Conservation (phyloP, 1,140 invertebrate species). For the Heliothis subflexa region DNA sequence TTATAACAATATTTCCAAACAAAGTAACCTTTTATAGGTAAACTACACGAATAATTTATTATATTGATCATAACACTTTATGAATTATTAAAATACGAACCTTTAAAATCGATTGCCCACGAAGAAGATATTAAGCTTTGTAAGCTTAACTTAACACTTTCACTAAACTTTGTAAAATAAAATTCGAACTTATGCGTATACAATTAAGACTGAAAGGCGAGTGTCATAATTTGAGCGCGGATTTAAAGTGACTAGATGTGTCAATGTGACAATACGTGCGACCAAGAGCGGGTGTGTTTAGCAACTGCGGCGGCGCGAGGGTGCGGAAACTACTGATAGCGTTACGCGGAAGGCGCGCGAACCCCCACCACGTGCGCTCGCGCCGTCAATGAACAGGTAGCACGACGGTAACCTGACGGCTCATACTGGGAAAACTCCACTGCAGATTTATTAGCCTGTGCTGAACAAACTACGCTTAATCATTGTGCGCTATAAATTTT, state of each 20-base stretch:
- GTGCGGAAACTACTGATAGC: slow-evolving; percentile 84
- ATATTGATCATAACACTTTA: slow-evolving; percentile 47
- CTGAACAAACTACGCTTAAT: slow-evolving; percentile 17
- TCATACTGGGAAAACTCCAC: slow-evolving; percentile 62
- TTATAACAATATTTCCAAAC: slow-evolving; percentile 33
- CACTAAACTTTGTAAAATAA: slow-evolving; percentile 57
- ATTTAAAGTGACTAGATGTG: slow-evolving; percentile 72
- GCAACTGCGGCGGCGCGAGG: slow-evolving; percentile 79
- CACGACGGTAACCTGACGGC: slow-evolving; percentile 68
- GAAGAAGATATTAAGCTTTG: slow-evolving; percentile 46
- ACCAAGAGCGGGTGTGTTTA: slow-evolving; percentile 79
- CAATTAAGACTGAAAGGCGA: slow-evolving; percentile 33
- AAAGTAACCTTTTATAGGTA: slow-evolving; percentile 35
- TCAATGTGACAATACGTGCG: slow-evolving; percentile 74
- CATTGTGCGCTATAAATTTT: slow-evolving; percentile 8
- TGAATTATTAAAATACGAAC: slow-evolving; percentile 64
- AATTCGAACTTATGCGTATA: slow-evolving; percentile 25
- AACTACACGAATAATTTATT: slow-evolving; percentile 39
- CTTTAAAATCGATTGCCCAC: slow-evolving; percentile 58
- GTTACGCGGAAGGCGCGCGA: slow-evolving; percentile 82
- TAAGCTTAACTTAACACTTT: slow-evolving; percentile 61
- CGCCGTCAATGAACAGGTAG: slow-evolving; percentile 76
- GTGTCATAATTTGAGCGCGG: slow-evolving; percentile 47
- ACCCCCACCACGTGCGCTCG: slow-evolving; percentile 74
- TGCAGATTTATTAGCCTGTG: slow-evolving; percentile 37